phyloP scores from a whole-genome alignment of 2,113 vertebrate genomes.

The Procapra przewalskii region DNA sequence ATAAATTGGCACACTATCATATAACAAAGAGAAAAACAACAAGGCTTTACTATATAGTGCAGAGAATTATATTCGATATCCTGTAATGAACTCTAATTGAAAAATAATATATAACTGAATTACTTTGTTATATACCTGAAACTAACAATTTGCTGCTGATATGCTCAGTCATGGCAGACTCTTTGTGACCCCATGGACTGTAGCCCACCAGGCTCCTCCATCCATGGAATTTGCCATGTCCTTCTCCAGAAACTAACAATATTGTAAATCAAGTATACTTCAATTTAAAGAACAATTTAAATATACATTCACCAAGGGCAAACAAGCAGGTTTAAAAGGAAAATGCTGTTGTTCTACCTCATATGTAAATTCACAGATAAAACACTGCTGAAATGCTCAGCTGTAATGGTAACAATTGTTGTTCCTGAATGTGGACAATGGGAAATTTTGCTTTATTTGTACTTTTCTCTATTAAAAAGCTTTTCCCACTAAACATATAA shows the following conservation, averaged over 20 bases:
- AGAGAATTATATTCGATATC: not conserved
- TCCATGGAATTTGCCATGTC: not conserved
- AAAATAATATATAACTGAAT: not conserved
- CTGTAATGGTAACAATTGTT: not conserved
- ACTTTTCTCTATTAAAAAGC: not conserved
- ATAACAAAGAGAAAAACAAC: not conserved
- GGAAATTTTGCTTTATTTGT: not conserved
- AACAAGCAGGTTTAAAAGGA: conserved; percentile 3
- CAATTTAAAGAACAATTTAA: not conserved
- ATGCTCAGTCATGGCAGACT: not conserved
- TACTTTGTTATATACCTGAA: not conserved
- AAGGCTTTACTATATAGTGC: not conserved
- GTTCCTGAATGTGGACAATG: not conserved
- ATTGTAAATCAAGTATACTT: not conserved
- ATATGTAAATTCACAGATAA: not conserved
- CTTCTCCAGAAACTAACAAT: not conserved
- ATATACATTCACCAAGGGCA: not conserved
- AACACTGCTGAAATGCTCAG: not conserved
- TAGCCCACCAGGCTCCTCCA: not conserved
- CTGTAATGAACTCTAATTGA: not conserved
- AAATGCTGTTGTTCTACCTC: not conserved
- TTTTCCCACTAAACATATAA: not conserved
- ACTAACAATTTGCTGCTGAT: not conserved
- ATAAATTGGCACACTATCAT: not conserved
- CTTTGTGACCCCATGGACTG: not conserved